These are phyloP conservation scores for Columba guinea DNA, from an alignment of 2,797 vertebrate species.

Conservation along the genomic window DNA sequence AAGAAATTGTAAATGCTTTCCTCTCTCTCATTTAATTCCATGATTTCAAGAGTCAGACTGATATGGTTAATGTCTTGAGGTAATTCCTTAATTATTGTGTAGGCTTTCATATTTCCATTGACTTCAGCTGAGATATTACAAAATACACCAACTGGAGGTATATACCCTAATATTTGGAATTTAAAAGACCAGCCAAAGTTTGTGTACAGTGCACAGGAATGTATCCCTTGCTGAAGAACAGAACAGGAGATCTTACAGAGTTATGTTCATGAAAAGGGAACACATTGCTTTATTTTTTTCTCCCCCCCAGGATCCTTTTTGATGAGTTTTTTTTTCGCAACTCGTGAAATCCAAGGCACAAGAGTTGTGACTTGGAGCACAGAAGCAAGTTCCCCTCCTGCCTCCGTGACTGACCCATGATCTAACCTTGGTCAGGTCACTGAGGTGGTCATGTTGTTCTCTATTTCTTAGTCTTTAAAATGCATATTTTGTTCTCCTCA, in stretches of 20 bases:
- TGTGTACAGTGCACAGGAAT: neutral
- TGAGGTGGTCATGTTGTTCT: neutral
- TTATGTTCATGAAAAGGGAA: neutral
- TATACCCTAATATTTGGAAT: neutral
- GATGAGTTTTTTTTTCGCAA: neutral
- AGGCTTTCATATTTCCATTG: neutral
- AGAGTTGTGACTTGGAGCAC: neutral
- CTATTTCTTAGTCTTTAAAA: neutral
- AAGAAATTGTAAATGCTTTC: neutral
- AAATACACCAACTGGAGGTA: neutral
- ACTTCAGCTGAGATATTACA: neutral
- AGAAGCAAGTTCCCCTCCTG: neutral
- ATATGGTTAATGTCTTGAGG: neutral
- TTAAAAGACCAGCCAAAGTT: neutral
- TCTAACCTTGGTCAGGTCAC: neutral
- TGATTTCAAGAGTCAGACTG: neutral
- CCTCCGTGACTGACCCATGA: neutral
- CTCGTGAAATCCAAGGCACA: neutral
- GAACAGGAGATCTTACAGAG: neutral
- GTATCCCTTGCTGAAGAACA: neutral
- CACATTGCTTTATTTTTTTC: neutral
- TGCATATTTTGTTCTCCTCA: neutral
- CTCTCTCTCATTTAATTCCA: neutral
- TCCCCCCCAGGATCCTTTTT: neutral
- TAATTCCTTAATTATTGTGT: constrained; percentile 14